Evolutionary conservation across 2,797 vertebrate genomes (phyloP), one percentile per base, ranked within the genome.

Genomic region (Anniella stebbinsi): DNA sequence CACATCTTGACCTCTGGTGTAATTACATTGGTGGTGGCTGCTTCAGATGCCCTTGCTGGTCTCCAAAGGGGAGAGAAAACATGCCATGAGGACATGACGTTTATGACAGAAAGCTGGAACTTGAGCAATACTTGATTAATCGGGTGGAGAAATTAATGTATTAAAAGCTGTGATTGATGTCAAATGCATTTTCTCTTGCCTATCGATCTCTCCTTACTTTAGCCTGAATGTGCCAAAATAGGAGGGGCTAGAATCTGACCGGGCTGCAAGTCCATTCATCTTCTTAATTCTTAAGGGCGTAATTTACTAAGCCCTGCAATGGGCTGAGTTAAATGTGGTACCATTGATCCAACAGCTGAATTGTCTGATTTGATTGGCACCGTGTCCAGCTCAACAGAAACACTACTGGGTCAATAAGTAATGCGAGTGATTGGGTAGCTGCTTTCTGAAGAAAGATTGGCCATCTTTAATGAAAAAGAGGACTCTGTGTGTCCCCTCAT

Each of bases 91-190:
- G 90, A 87, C 89, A 66, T 36, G 82, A 80, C 72, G 3, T 80
- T 93, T 90, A 91, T 94, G 94, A 93, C 23, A 54, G 93, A 94
- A 95, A 73, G 93, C 94, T 92, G 95, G 94, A 95, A 94, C 90
- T 70, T 95, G 95, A 94, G 96, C 96, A 88, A 96, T 96, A 96
- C 93, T 45, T 95, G 95, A 96, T 96, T 96, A 95, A 96, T 96
- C 95, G 95, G 96, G 94, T 57, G 90, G 91, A 96, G 94, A 96
- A 96, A 96, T 95, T 95, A 96, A 96, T 96, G 95, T 93, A 96
- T 96, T 96, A 96, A 96, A 94, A 94, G 93, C 94, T 92, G 93
- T 93, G 95, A 94, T 94, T 91, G 91, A 96, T 96, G 95, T 95
- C 94, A 93, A 94, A 96, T 96, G 86, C 94, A 94, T 95, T 96